Evolutionary conservation across 2,888 invertebrate genomes (phyloP).

Genomic region (Crioceris asparagi): DNA sequence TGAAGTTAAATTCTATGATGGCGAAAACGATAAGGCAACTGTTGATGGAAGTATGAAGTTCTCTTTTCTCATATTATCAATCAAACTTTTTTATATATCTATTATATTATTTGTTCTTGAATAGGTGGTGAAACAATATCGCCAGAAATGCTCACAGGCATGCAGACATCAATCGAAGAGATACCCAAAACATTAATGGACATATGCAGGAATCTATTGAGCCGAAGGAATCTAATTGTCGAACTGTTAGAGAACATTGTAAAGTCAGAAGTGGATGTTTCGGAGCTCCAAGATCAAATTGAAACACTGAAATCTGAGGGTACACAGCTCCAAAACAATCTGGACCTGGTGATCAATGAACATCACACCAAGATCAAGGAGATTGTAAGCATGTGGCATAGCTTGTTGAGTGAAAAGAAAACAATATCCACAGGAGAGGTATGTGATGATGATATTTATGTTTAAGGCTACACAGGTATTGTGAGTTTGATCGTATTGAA

Average conservation of each 20-base stretch:
- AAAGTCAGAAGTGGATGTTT: slow-evolving; percentile 23
- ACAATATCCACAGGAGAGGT: no score
- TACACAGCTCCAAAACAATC: slow-evolving; percentile 23
- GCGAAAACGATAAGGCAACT: not conserved
- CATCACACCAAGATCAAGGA: slow-evolving; percentile 26
- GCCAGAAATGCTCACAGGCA: slow-evolving; percentile 20
- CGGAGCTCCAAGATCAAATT: slow-evolving; percentile 23
- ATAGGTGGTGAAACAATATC: slow-evolving; percentile 16
- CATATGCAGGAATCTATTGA: slow-evolving; percentile 30
- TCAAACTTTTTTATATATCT: not conserved
- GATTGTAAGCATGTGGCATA: slow-evolving; percentile 25
- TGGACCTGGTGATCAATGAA: slow-evolving; percentile 26
- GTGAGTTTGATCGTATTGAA: no score
- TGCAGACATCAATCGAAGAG: slow-evolving; percentile 30
- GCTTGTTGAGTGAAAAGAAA: slow-evolving; percentile 20
- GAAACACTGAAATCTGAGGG: slow-evolving; percentile 25
- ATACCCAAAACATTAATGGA: slow-evolving; percentile 29
- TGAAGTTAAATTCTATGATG: slow-evolving; percentile 22
- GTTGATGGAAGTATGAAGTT: no score
- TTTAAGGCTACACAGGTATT: no score
- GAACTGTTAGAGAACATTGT: slow-evolving; percentile 27
- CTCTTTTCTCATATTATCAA: not conserved
- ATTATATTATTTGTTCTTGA: not conserved
- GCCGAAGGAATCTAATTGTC: slow-evolving; percentile 25
- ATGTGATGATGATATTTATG: no score